Evolutionary conservation across 2,888 invertebrate species (phyloP).

Genomic region (Ferrisia virgata): DNA sequence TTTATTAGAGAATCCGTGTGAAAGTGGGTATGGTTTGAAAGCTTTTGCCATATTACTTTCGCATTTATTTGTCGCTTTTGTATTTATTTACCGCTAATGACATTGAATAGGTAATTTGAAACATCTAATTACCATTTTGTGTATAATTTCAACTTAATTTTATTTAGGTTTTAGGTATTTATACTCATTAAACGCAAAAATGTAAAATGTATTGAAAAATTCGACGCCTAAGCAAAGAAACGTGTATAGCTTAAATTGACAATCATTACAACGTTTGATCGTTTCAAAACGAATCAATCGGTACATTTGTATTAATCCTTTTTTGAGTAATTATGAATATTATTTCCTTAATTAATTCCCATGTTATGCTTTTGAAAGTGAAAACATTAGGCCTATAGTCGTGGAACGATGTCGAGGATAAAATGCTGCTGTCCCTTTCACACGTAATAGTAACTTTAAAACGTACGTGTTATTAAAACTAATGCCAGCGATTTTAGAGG

Average conservation of each 20-base stretch:
- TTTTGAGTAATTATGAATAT: constrained; percentile 30
- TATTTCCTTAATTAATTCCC: constrained; percentile 39
- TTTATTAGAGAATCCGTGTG: not conserved
- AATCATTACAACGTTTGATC: constrained; percentile 23
- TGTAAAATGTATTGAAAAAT: not conserved
- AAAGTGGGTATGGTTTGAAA: not conserved
- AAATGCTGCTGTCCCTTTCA: constrained; percentile 17
- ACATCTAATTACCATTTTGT: constrained; percentile 12
- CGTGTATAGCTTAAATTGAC: not conserved
- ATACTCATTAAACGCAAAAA: not conserved
- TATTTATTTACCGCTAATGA: not conserved
- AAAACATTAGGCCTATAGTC: constrained; percentile 27
- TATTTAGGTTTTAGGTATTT: not conserved
- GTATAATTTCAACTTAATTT: not conserved
- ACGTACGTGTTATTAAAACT: constrained; percentile 40
- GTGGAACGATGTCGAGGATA: not conserved
- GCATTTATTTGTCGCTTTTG: not conserved
- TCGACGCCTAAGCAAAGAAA: not conserved
- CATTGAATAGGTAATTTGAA: not conserved
- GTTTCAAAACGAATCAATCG: constrained; percentile 18
- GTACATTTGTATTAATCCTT: constrained; percentile 32
- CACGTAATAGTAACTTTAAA: constrained; percentile 28
- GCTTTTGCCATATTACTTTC: not conserved
- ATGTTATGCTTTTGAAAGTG: constrained; percentile 10
- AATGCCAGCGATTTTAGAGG: constrained; percentile 37